These are phyloP conservation scores for Helogale parvula DNA, from an alignment of 2,113 vertebrate species.

Conservation along the genomic window DNA sequence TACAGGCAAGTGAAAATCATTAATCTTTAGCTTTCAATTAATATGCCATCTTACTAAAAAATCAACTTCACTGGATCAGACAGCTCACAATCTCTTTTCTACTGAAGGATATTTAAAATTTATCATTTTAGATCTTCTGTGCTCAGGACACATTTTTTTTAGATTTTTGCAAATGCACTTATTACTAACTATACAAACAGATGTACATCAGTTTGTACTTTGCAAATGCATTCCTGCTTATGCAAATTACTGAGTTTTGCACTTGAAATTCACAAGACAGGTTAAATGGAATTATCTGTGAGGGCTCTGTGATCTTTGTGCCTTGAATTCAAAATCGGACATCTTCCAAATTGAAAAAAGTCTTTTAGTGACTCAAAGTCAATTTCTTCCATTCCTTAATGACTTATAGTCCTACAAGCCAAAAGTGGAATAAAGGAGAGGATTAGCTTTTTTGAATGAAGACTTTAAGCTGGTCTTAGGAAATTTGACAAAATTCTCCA, in stretches of 20 bases:
- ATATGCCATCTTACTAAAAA: slow-evolving; percentile 24
- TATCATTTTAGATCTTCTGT: slow-evolving; percentile 36
- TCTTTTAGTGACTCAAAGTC: neutral
- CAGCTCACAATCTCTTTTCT: slow-evolving; percentile 23
- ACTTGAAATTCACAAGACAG: slow-evolving; percentile 10
- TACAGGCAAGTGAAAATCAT: neutral
- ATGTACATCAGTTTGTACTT: neutral
- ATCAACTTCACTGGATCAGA: slow-evolving; percentile 23
- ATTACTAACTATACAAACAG: neutral
- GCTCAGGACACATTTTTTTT: slow-evolving; percentile 1
- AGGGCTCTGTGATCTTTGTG: neutral
- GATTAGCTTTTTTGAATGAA: neutral
- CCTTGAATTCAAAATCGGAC: slow-evolving; percentile 18
- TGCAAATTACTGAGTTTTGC: neutral
- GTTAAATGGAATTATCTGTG: neutral
- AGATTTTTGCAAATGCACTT: slow-evolving; percentile 15
- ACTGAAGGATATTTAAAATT: slow-evolving; percentile 29
- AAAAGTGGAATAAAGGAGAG: neutral
- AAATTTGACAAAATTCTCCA: neutral
- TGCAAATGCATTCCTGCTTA: neutral
- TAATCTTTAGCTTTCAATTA: slow-evolving; percentile 30
- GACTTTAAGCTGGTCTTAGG: neutral
- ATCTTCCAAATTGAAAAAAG: slow-evolving; percentile 5
- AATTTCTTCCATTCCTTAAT: neutral
- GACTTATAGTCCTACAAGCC: neutral